These are phyloP conservation scores for Drosophila diplacantha DNA, from an alignment of 2,888 invertebrate genomes.

Conservation along the genomic window DNA sequence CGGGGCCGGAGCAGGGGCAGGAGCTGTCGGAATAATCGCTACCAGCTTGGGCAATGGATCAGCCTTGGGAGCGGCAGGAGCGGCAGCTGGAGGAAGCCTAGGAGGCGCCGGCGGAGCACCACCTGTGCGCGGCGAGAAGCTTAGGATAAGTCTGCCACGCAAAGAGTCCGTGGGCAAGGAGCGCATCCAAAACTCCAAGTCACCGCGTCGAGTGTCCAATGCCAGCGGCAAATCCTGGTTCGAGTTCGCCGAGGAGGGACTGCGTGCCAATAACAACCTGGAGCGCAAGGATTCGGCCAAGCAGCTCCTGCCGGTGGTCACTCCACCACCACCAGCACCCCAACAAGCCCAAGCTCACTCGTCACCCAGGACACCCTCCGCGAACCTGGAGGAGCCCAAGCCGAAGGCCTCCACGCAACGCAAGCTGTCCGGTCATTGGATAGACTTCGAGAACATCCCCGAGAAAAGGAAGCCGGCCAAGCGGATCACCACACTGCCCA, in stretches of 20 bases:
- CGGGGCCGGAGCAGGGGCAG: not conserved
- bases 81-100: not conserved
- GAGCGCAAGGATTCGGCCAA: slow-evolving; percentile 75
- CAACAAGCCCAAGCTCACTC: not conserved
- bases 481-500: slow-evolving; percentile 88
- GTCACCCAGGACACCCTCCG: not conserved
- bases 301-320: slow-evolving; percentile 57
- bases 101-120: not conserved
- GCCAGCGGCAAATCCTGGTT: slow-evolving; percentile 80
- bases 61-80: not conserved
- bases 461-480: slow-evolving; percentile 89
- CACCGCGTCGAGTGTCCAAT: slow-evolving; percentile 79
- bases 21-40: not conserved
- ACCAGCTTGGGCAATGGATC: not conserved
- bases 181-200: slow-evolving; percentile 78
- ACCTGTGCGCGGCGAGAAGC: slow-evolving; percentile 80
- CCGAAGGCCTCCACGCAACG: slow-evolving; percentile 67
- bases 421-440: slow-evolving; percentile 83
- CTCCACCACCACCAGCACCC: slow-evolving; percentile 10
- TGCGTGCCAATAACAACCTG: slow-evolving; percentile 76
- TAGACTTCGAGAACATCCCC: slow-evolving; percentile 91
- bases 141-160: slow-evolving; percentile 84
- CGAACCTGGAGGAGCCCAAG: slow-evolving; percentile 50
- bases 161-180: slow-evolving; percentile 78
- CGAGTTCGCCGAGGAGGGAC: slow-evolving; percentile 83